phyloP scores from a whole-genome alignment of 2,113 vertebrate genomes.

The Stegastes partitus region DNA sequence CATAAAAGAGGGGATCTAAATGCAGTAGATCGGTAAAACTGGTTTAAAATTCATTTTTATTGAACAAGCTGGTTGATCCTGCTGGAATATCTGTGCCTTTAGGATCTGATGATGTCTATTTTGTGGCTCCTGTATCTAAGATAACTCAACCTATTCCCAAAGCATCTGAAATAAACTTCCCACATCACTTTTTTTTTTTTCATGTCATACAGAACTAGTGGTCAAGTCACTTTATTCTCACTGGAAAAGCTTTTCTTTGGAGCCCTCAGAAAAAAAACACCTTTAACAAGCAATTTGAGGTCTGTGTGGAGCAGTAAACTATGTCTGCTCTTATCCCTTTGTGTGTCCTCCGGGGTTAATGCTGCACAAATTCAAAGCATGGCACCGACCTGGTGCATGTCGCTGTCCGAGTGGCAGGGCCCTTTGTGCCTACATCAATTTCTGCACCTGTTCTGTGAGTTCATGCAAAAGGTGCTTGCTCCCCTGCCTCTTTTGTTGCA shows the following conservation, averaged over 20 bases:
- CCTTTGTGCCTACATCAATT: not conserved
- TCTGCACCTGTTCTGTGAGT: conserved; percentile 1
- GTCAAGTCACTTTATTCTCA: no score
- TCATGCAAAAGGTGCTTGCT: not conserved
- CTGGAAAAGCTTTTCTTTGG: not conserved
- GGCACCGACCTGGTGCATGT: not conserved
- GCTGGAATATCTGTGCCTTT: not conserved
- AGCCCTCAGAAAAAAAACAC: conserved; percentile 1
- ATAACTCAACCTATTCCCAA: no score
- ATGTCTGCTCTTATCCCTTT: not conserved
- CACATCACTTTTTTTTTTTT: no score
- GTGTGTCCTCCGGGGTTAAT: conserved; percentile 13
- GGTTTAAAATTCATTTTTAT: no score
- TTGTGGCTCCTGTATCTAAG: no score
- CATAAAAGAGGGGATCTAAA: no score
- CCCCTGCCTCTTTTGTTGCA: not conserved
- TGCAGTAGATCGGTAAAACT: not conserved
- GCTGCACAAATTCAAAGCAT: conserved; percentile 5
- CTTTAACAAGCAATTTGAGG: conserved; percentile 8
- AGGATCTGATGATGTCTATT: not conserved
- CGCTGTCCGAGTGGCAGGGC: not conserved
- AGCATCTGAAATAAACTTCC: no score
- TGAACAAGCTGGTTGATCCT: no score
- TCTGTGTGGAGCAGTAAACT: not conserved
- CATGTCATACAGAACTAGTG: no score